Percentiles rank a stretch among this genome's conserved stretches.
Conservation (phyloP, 2,797 vertebrate genomes). For the Enteromius fasciolatus region DNA sequence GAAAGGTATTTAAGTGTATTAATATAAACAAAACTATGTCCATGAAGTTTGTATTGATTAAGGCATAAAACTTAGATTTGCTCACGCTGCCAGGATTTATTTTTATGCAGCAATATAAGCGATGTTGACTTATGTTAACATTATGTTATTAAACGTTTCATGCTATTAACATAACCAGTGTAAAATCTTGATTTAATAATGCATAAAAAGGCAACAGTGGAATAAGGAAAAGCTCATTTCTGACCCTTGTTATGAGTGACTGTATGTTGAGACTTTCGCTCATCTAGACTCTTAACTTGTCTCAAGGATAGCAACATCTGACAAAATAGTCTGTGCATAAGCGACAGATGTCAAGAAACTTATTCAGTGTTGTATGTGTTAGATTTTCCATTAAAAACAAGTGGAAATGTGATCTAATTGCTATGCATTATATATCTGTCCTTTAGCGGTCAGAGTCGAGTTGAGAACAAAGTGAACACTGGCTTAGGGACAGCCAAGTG, state of each 20-base stretch:
- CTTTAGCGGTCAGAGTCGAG: slow-evolving; percentile 11
- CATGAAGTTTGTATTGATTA: background rate
- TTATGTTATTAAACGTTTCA: background rate
- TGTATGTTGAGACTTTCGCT: background rate
- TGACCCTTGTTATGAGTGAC: background rate
- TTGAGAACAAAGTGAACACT: slow-evolving; percentile 31
- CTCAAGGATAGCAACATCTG: slow-evolving; percentile 7
- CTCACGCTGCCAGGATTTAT: background rate
- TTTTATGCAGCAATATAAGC: background rate
- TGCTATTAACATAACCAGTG: background rate
- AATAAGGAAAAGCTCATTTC: background rate
- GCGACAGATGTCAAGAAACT: background rate
- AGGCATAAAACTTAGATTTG: background rate
- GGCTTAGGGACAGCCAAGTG: slow-evolving; percentile 39
- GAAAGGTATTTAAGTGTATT: background rate
- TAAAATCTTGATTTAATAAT: background rate
- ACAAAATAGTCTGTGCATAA: background rate
- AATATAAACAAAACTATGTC: background rate
- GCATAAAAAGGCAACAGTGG: background rate
- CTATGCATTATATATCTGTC: slow-evolving; percentile 31
- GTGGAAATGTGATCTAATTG: slow-evolving; percentile 29
- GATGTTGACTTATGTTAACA: background rate
- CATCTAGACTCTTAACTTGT: slow-evolving; percentile 22
- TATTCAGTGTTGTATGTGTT: background rate
- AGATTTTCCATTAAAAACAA: slow-evolving; percentile 34